Evolutionary conservation across 2,797 vertebrate genomes (phyloP).

Genomic region (Poliocrania exsul): DNA sequence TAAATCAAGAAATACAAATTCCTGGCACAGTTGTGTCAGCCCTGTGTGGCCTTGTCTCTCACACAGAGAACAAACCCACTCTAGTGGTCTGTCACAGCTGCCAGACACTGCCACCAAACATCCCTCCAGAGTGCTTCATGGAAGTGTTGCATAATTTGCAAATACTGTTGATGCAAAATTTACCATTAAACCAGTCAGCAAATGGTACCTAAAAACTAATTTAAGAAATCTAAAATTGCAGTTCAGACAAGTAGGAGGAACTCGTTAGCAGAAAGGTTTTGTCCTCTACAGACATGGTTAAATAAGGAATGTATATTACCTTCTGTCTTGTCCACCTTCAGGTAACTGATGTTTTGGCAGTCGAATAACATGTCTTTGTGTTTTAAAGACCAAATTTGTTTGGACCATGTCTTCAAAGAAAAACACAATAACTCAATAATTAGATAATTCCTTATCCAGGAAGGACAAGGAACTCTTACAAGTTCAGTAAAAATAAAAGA

Average conservation of each 20-base stretch:
- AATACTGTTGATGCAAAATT: neutral
- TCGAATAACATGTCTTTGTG: slow-evolving; percentile 41
- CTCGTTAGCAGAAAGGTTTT: neutral
- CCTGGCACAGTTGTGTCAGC: neutral
- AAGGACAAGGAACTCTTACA: neutral
- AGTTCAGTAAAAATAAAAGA: neutral
- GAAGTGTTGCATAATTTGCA: neutral
- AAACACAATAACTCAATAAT: neutral
- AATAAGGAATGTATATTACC: slow-evolving; percentile 21
- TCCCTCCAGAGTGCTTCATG: neutral
- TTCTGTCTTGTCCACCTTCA: neutral
- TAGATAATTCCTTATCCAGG: neutral
- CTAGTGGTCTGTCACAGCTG: neutral
- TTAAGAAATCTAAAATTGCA: neutral
- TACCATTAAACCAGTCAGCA: neutral
- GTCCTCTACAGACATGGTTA: neutral
- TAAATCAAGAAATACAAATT: slow-evolving; percentile 3
- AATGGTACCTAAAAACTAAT: neutral
- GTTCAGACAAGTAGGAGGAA: neutral
- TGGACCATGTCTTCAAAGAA: slow-evolving; percentile 66
- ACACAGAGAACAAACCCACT: neutral
- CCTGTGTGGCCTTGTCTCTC: neutral
- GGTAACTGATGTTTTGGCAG: neutral
- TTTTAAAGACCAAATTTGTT: slow-evolving; percentile 43
- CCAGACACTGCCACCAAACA: neutral